Base-by-base conservation (phyloP, 2,797 vertebrate genomes). In the Amblyopsis hoosieri region DNA sequence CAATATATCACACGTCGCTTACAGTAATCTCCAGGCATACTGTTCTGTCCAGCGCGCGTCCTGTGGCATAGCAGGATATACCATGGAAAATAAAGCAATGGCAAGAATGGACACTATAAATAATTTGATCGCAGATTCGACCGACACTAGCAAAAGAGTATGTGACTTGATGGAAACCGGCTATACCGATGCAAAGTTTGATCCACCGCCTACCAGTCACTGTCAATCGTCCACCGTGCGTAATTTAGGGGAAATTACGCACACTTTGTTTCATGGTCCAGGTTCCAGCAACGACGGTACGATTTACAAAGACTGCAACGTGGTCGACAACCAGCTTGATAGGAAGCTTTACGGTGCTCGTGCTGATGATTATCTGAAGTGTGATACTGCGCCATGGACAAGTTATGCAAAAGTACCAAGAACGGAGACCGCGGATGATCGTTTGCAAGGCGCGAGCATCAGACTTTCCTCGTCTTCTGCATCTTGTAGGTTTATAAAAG, bases 401-500 rank as follows among this genome's bases (percentile, higher is more conserved):
- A 85, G 90, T 2, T 74, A 86, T 3, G 58, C 62, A 0, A 87
- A 83, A 53, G 46, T 60, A 9, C 84, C 71, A 58, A 62, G 37
- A 12, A 13, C 50, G 2, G 74, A 70, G 4, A 74, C 71, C 12
- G 29, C 48, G 10, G 15, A 37, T 23, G 59, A 60, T 52, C 50
- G 67, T 51, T 61, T 54, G 49, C 62, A 62, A 68, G 64, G 62
- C 67, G 12, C 82, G 19, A 74, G 57, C 63, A 60, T 75, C 10
- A 74, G 53, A 7, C 60, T 80, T 15, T 46, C 81, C 29, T 64
- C 80, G 0, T 29, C 69, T 0, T 0, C 67, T 1, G 82, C 37
- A 2, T 68, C 72, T 0, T 85, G 71, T 15, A 90, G 87, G 46
- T 91, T 87, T 66, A 90, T 93, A 50, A 93, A 92, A 55, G 88